Evolutionary conservation across 2,888 invertebrate species (phyloP), one percentile per base, ranked within the genome.

Genomic region (Hirtodrosophila histrioides): DNA sequence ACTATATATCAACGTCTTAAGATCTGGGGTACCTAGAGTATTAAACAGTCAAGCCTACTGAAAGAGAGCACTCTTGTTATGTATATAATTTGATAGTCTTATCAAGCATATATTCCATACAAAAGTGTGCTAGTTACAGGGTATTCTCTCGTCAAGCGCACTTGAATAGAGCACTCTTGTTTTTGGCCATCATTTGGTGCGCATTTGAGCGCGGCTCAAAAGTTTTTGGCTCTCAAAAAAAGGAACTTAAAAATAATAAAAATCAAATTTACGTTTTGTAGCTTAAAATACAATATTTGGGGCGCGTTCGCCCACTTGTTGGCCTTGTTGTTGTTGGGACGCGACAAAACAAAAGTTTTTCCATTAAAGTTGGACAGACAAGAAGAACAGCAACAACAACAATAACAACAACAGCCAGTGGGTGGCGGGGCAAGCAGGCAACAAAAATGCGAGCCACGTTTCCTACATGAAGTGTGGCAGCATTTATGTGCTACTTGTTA

Each of bases 321-420:
- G 11, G 17, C 17, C 17, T 49, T 54, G 33, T 27, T 49, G 40
- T 40, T 49, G 48, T 58, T 36, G 69, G 69, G 64, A 57, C 64
- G 78, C 83, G 75, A 75, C 84, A 76, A 86, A 86, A 83, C 75
- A 74, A 86, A 88, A 89, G 82, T 88, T 88, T 88, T 88, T 78
- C 87, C 87, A 88, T 88, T 89, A 88, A 89, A 86, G 87, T 88
- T 88, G 61, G 43, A 66, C 69, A 80, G n/a, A n/a, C n/a, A n/a
- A n/a, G n/a, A n/a, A n/a, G n/a, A n/a, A n/a, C n/a, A n/a, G n/a
- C 17, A 17, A 17, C 17, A 17, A 17, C 1, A 17, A 73, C 57
- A 58, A 44, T 58, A 61, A 44, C 55, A 57, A 51, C 63, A 39
- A 40, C 36, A 35, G 9, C 1, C 4, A 2, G 31, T 5, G 8